Percentiles rank a stretch among this genome's conserved stretches.
These are phyloP conservation scores for Tauraco hartlaubi DNA, from an alignment of 2,797 vertebrate genomes.

Conservation along the genomic window DNA sequence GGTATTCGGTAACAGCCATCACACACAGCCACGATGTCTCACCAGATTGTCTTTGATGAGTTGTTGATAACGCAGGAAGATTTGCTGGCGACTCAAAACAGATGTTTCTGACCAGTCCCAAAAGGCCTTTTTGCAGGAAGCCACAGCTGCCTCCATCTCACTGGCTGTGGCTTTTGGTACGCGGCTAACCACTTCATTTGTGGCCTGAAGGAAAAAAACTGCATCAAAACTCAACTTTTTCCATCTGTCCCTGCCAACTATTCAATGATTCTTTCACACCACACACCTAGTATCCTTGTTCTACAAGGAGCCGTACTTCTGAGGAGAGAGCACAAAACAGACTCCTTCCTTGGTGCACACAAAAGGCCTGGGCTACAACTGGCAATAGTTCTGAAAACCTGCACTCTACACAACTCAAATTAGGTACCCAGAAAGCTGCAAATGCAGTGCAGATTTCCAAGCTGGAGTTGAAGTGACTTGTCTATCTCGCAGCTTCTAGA, in stretches of 20 bases:
- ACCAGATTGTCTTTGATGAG: conserved; percentile 98
- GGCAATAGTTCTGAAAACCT: background rate
- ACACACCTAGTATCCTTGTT: background rate
- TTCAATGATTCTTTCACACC: background rate
- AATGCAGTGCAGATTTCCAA: background rate
- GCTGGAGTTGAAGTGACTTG: background rate
- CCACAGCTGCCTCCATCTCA: conserved; percentile 92
- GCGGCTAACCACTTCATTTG: conserved; percentile 90
- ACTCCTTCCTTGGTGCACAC: background rate
- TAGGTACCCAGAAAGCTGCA: background rate
- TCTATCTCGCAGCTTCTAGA: background rate
- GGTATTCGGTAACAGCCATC: background rate
- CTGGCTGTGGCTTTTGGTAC: conserved; percentile 92
- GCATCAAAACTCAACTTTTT: background rate
- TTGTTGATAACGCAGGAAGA: conserved; percentile 95
- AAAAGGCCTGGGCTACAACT: background rate
- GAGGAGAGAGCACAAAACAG: background rate
- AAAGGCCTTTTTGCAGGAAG: conserved; percentile 90
- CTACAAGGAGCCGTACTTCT: background rate
- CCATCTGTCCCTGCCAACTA: background rate
- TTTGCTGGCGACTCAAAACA: conserved; percentile 91
- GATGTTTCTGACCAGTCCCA: conserved; percentile 92
- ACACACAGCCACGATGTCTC: conserved; percentile 59
- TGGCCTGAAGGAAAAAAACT: conserved; percentile 84
- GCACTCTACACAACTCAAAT: background rate